Evolutionary conservation across 2,888 invertebrate species (phyloP).

Genomic region (Leptogaster cylindrica): DNA sequence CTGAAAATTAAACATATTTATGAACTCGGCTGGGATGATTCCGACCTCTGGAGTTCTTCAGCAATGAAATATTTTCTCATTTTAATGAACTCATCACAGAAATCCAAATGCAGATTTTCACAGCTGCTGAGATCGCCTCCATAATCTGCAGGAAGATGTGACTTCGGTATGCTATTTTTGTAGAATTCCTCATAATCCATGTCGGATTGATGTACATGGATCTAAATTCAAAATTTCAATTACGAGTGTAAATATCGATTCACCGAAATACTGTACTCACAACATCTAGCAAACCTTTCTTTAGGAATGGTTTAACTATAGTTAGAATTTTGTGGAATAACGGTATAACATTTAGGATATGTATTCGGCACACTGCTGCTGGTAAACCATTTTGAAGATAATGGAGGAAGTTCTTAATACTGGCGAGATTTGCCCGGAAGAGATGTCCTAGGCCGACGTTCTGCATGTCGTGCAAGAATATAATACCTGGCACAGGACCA

Average conservation of each 20-base stretch:
- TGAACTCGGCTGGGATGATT: too few species aligned
- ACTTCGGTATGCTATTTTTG: slow-evolving; percentile 65
- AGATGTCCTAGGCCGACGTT: slow-evolving; percentile 68
- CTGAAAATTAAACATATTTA: too few species aligned
- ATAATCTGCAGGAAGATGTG: slow-evolving; percentile 68
- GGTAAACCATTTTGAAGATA: slow-evolving; percentile 73
- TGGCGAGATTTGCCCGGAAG: slow-evolving; percentile 65
- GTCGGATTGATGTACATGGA: slow-evolving; percentile 68
- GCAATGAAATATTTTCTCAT: too few species aligned
- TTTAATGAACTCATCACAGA: slow-evolving; percentile 41
- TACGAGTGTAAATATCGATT: neutral
- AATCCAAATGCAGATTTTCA: slow-evolving; percentile 44
- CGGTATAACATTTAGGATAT: slow-evolving; percentile 68
- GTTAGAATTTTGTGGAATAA: slow-evolving; percentile 66
- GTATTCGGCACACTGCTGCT: slow-evolving; percentile 69
- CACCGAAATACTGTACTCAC: slow-evolving; percentile 55
- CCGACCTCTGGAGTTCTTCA: too few species aligned
- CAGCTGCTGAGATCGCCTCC: slow-evolving; percentile 64
- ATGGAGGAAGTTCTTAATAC: slow-evolving; percentile 68
- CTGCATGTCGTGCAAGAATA: slow-evolving; percentile 72
- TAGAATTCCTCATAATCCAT: slow-evolving; percentile 66
- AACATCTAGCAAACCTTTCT: slow-evolving; percentile 65
- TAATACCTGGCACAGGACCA: slow-evolving; percentile 68
- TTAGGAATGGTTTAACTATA: slow-evolving; percentile 67
- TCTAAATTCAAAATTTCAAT: slow-evolving; percentile 58